A percentile compares a stretch with the other conserved stretches of the same genome.
Evolutionary conservation across 2,113 vertebrate genomes (phyloP).

Genomic region (Xiphias gladius): DNA sequence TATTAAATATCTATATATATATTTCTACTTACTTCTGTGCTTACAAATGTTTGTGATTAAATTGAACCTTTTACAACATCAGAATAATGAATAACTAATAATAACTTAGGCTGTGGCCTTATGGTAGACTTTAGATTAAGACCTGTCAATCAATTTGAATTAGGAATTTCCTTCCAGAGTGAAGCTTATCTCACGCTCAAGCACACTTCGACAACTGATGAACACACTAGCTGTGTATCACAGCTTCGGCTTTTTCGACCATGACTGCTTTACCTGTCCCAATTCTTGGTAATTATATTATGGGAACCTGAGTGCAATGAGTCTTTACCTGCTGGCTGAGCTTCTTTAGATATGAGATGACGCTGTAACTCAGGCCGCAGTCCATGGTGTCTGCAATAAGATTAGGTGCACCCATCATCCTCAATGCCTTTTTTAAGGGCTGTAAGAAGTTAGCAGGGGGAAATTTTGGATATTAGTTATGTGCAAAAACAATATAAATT

Average conservation of each 20-base stretch:
- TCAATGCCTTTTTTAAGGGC: conserved; percentile 96
- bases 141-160: not conserved
- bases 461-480: not conserved
- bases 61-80: not conserved
- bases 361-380: conserved; percentile 96
- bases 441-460: conserved; percentile 65
- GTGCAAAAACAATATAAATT: not conserved
- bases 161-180: not conserved
- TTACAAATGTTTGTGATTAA: not conserved
- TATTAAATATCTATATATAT: too few species aligned
- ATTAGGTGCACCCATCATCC: conserved; percentile 98
- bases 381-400: conserved; percentile 96
- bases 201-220: not conserved
- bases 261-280: not conserved
- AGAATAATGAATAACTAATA: not conserved
- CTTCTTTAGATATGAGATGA: conserved; percentile 98
- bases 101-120: not conserved
- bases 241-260: not conserved
- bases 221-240: not conserved
- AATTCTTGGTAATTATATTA: not conserved
- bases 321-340: conserved; percentile 93
- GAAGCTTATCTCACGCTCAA: not conserved
- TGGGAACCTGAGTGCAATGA: not conserved
- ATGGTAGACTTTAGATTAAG: not conserved
- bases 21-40: too few species aligned